These are phyloP conservation scores for Cynocephalus volans DNA, from an alignment of 2,113 vertebrate genomes.

Conservation along the genomic window DNA sequence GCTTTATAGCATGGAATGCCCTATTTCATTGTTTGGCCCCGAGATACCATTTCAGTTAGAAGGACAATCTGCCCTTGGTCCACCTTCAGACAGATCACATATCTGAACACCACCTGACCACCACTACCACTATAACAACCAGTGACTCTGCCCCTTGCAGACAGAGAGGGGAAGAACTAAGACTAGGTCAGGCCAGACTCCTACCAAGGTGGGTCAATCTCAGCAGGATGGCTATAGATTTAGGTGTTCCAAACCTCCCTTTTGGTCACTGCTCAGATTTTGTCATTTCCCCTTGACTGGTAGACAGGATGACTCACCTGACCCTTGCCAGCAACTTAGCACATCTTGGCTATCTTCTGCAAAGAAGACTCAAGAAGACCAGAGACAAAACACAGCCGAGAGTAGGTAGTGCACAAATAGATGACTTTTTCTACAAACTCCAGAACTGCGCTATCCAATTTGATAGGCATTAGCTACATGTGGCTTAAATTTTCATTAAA, in stretches of 20 bases:
- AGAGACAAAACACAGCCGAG: not conserved
- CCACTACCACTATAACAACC: not conserved
- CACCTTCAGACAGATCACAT: not conserved
- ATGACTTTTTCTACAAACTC: conserved; percentile 16
- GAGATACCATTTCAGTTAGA: too few relatives aligned
- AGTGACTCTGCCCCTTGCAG: not conserved
- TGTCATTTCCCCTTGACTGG: not conserved
- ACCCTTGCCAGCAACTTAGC: not conserved
- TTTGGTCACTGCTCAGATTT: not conserved
- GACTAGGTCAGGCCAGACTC: not conserved
- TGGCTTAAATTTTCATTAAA: not conserved
- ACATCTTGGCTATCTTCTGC: not conserved
- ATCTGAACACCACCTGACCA: not conserved
- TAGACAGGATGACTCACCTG: not conserved
- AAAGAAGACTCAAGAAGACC: not conserved
- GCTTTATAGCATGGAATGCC: too few relatives aligned
- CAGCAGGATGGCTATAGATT: not conserved
- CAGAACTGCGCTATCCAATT: not conserved
- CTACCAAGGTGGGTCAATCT: not conserved
- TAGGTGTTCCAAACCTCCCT: not conserved
- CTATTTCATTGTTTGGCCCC: too few relatives aligned
- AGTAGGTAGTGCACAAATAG: not conserved
- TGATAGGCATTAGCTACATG: not conserved
- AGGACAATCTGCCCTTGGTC: too few relatives aligned
- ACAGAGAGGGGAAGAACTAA: not conserved